phyloP scores from a whole-genome alignment of 2,888 invertebrate genomes.

The Tenthredo notha region DNA sequence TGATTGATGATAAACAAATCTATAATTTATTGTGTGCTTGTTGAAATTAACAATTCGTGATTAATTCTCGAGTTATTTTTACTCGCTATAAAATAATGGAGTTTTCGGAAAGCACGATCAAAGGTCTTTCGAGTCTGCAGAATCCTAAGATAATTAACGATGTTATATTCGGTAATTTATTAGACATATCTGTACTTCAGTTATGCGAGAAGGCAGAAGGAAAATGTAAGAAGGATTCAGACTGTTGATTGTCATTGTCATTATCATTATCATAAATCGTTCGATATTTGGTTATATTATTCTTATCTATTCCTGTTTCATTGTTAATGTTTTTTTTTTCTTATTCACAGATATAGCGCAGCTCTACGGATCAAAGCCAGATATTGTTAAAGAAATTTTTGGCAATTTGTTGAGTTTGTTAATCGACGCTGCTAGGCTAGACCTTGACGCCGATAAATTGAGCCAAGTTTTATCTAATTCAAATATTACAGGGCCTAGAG shows the following conservation, averaged over 20 bases:
- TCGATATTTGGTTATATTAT: background rate
- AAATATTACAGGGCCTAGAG: constrained; percentile 64
- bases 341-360: constrained; percentile 65
- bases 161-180: constrained; percentile 66
- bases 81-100: constrained; percentile 65
- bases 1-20: constrained; percentile 8
- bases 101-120: constrained; percentile 64
- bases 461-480: constrained; percentile 63
- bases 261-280: background rate
- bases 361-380: constrained; percentile 67
- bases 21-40: background rate
- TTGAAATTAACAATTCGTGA: background rate
- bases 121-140: constrained; percentile 63
- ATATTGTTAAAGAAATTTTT: constrained; percentile 68
- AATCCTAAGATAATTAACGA: constrained; percentile 66
- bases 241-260: background rate
- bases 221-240: constrained; percentile 64
- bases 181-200: constrained; percentile 64
- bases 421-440: constrained; percentile 70
- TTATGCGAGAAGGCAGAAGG: constrained; percentile 63
- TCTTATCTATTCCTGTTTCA: background rate
- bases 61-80: too few relatives aligned
- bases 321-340: background rate
- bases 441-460: constrained; percentile 68
- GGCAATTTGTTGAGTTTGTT: constrained; percentile 70